Conservation (phyloP, 2,888 invertebrate genomes). For the Zaprionus bogoriensis region DNA sequence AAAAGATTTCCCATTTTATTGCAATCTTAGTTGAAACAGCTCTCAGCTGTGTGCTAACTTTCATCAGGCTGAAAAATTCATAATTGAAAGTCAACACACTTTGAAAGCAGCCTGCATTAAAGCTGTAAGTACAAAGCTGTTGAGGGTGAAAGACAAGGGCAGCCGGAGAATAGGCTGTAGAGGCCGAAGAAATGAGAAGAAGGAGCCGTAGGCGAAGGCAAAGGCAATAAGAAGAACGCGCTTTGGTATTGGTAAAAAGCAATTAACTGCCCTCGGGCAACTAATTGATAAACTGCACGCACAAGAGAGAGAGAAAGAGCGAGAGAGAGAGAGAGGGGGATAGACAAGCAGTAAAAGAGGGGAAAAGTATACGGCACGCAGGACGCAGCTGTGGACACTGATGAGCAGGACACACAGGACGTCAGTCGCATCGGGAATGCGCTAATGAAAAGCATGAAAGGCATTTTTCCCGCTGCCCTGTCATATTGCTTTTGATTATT, state of each 20-base stretch:
- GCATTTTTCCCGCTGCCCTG: not conserved
- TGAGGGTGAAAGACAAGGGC: too few species aligned
- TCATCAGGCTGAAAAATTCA: not conserved
- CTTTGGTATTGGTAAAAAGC: slow-evolving; percentile 50
- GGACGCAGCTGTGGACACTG: not conserved
- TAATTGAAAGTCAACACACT: not conserved
- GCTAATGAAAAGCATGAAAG: slow-evolving; percentile 67
- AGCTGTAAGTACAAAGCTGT: not conserved
- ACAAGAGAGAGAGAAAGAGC: slow-evolving; percentile 6
- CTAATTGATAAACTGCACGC: slow-evolving; percentile 76
- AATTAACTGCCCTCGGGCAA: slow-evolving; percentile 65
- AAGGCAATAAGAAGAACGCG: not conserved
- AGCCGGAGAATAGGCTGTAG: not conserved
- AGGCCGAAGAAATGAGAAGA: too few species aligned
- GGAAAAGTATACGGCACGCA: not conserved
- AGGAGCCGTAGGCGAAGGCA: too few species aligned
- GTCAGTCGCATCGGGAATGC: slow-evolving; percentile 56
- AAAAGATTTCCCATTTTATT: too few species aligned
- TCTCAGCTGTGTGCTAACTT: too few species aligned
- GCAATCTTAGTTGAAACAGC: too few species aligned
- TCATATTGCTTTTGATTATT: slow-evolving; percentile 45
- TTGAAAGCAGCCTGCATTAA: not conserved
- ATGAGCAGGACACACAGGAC: slow-evolving; percentile 4
- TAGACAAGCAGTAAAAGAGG: not conserved
- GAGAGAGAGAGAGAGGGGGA: not conserved